Conservation (phyloP, 2,797 vertebrate species). For the Xerus rutilus region DNA sequence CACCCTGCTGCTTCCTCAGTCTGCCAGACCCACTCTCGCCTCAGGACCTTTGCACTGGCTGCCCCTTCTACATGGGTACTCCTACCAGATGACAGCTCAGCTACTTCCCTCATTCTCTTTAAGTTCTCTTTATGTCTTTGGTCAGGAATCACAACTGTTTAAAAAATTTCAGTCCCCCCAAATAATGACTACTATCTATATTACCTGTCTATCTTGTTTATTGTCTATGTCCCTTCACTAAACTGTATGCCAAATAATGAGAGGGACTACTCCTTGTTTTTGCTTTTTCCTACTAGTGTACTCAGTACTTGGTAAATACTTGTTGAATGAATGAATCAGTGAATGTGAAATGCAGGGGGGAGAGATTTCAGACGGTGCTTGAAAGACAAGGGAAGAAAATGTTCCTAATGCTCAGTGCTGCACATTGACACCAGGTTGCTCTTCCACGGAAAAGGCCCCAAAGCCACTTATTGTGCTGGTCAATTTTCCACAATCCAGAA, state of each 20-base stretch:
- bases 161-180: neutral
- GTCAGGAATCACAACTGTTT: neutral
- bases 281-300: neutral
- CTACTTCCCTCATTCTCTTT: neutral
- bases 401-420: neutral
- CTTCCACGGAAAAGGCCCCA: neutral
- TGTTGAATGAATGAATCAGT: neutral
- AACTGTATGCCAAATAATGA: neutral
- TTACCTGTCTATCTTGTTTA: neutral
- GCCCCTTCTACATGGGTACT: neutral
- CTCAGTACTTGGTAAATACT: neutral
- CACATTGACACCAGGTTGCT: neutral
- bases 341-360: neutral
- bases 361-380: neutral
- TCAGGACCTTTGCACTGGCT: neutral
- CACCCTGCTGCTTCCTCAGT: neutral
- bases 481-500: neutral
- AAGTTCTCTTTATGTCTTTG: neutral
- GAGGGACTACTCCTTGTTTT: neutral
- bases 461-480: neutral
- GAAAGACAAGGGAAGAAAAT: neutral
- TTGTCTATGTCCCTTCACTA: neutral
- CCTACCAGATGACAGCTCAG: rapidly evolving
- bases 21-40: neutral
- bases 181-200: neutral